Evolutionary conservation across 2,113 vertebrate genomes (phyloP), one percentile per base, ranked within the genome.

Genomic region (Urocolius indicus): DNA sequence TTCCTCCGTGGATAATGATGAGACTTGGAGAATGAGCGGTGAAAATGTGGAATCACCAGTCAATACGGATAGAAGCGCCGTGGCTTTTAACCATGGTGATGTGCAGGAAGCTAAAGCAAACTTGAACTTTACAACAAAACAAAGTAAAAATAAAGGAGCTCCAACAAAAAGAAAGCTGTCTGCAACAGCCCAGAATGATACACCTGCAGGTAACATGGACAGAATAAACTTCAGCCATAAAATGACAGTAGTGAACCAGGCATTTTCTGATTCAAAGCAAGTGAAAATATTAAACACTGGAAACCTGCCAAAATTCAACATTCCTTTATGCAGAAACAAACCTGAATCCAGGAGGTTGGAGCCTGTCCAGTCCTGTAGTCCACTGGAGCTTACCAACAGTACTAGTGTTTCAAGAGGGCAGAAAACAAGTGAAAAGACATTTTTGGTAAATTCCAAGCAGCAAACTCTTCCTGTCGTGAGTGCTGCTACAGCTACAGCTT

Each of bases 251-350:
- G 71, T 7, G 34, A 96, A 96, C 11, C 93, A 95, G 48, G 78
- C 90, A 14, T 57, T 74, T 93, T 79, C 92, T 90, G 80, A 90
- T 93, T 94, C 96, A 94, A 92, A 95, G 51, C 41, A 79, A 41
- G 52, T 73, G 57, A 96, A 97, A 91, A 87, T 89, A 41, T 46
- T 95, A 48, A 95, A 91, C 52, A 72, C 96, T 45, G 90, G 88
- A 85, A 95, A 89, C 18, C 27, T 96, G 68, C 77, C 83, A 88
- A 97, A 98, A 93, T 98, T 98, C 90, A 98, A 96, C 97, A 98
- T 98, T 94, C 97, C 97, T 85, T 95, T 97, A 74, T 94, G 96
- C 49, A 97, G 94, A 93, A 96, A 93, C 86, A 98, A 96, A 76
- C 48, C 43, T 90, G 82, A 95, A 74, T 90, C 87, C 57, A 85